phyloP scores from a whole-genome alignment of 2,888 invertebrate genomes.

The Trisateles emortualis region DNA sequence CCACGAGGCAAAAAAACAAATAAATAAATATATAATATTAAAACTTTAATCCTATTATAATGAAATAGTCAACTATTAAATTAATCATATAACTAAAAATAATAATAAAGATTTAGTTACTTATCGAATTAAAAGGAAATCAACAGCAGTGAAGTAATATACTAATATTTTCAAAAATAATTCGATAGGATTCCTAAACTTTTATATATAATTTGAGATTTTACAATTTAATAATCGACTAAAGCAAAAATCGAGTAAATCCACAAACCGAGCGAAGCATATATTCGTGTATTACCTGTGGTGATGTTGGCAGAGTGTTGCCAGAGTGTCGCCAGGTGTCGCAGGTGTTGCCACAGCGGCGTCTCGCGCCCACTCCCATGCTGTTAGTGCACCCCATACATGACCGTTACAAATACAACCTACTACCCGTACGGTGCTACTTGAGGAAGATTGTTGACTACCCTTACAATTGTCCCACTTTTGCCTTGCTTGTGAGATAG shows the following conservation, averaged over 20 bases:
- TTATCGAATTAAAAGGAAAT: no score
- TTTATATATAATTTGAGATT: no score
- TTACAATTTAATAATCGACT: background rate
- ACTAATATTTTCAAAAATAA: no score
- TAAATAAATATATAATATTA: background rate
- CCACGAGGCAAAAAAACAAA: background rate
- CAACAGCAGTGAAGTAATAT: no score
- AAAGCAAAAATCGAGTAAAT: conserved; percentile 22
- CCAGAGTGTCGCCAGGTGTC: conserved; percentile 73
- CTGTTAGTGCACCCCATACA: conserved; percentile 87
- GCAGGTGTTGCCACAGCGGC: conserved; percentile 83
- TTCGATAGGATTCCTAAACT: no score
- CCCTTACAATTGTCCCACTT: background rate
- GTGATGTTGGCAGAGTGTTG: conserved; percentile 53
- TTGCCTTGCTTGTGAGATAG: background rate
- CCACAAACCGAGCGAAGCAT: conserved; percentile 6
- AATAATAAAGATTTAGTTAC: no score
- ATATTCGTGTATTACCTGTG: conserved; percentile 57
- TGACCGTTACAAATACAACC: conserved; percentile 54
- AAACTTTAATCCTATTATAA: background rate
- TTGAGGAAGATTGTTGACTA: conserved; percentile 26
- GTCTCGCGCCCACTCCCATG: conserved; percentile 83
- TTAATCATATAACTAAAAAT: background rate
- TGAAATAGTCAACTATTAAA: conserved; percentile 26
- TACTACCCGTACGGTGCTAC: conserved; percentile 19